phyloP scores from a whole-genome alignment of 2,113 vertebrate genomes.

The Tychaedon coryphoeus region DNA sequence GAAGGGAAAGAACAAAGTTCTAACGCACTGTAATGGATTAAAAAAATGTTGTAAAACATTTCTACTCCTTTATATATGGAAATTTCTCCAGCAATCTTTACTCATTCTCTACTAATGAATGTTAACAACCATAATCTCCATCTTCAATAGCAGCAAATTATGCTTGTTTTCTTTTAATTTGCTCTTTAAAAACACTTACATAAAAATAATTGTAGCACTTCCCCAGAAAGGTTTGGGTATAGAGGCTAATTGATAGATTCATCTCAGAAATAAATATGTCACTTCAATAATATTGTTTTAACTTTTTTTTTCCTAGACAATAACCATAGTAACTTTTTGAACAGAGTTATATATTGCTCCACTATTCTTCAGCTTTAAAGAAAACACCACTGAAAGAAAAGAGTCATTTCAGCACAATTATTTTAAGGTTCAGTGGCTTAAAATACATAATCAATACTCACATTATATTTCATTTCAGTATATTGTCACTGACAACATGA shows the following conservation, averaged over 20 bases:
- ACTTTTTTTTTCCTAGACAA: not conserved
- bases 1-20: not conserved
- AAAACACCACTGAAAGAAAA: not conserved
- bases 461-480: not conserved
- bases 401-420: not conserved
- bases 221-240: not conserved
- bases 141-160: not conserved
- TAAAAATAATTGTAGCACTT: not conserved
- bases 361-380: not conserved
- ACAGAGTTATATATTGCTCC: not conserved
- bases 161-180: not conserved
- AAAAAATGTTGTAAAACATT: not conserved
- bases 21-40: not conserved
- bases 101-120: not conserved
- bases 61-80: not conserved
- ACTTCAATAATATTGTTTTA: not conserved
- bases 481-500: not conserved
- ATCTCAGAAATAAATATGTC: not conserved
- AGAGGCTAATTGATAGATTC: not conserved
- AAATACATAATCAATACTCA: not conserved
- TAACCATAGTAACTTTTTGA: not conserved
- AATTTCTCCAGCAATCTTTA: not conserved
- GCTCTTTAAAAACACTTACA: not conserved
- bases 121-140: not conserved
- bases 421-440: not conserved